Percentiles rank a stretch among this genome's conserved stretches.
phyloP scores from a whole-genome alignment of 2,797 vertebrate species.

The Erpetoichthys calabaricus region DNA sequence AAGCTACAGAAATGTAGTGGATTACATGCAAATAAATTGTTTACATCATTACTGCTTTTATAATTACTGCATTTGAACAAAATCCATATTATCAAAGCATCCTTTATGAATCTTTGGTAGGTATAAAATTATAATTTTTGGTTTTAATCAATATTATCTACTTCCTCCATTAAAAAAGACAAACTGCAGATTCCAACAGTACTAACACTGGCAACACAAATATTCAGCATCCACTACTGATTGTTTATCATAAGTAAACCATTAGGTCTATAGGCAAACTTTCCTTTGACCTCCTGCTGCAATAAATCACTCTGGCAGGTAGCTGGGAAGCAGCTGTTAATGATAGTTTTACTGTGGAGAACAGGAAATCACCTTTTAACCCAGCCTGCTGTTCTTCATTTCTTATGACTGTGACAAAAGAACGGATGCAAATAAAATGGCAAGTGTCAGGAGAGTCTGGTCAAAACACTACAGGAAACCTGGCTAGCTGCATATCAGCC shows the following conservation, averaged over 20 bases:
- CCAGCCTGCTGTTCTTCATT: conserved; percentile 78
- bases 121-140: no score
- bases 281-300: conserved; percentile 13
- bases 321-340: conserved; percentile 88
- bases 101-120: no score
- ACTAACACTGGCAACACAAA: no score
- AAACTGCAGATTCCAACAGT: no score
- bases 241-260: conserved; percentile 5
- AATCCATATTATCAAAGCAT: no score
- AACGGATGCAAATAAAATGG: conserved; percentile 44
- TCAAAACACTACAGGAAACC: conserved; percentile 37
- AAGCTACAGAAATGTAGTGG: no score
- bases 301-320: conserved; percentile 86
- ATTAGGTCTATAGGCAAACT: background rate
- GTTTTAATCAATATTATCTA: no score
- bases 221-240: background rate
- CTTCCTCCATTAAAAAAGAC: no score
- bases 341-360: conserved; percentile 57
- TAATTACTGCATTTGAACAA: no score
- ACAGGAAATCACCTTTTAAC: conserved; percentile 92
- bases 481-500: conserved; percentile 19
- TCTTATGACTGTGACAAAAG: conserved; percentile 61
- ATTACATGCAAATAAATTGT: no score
- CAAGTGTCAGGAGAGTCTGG: conserved; percentile 35
- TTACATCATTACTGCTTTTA: no score